Evolutionary conservation across 2,888 invertebrate genomes (phyloP), one percentile per base, ranked within the genome.

Genomic region (Helobdella robusta): DNA sequence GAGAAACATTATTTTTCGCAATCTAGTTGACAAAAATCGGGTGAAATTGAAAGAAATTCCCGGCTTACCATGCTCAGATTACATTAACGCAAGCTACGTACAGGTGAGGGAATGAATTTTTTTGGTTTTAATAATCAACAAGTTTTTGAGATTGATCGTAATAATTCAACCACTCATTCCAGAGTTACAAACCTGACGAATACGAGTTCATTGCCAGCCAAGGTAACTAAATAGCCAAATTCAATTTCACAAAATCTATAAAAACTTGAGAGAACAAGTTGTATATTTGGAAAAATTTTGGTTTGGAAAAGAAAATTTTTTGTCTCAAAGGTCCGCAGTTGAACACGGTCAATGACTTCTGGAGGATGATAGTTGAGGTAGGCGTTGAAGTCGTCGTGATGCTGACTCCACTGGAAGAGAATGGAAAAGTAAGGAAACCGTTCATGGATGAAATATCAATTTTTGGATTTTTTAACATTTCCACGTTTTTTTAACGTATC

Each of bases 281-380:
- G n/a, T n/a, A n/a, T n/a, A n/a, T n/a, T n/a, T n/a, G n/a, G n/a
- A n/a, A n/a, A n/a, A n/a, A n/a, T n/a, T n/a, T n/a, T n/a, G n/a
- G n/a, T n/a, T n/a, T n/a, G n/a, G n/a, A n/a, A n/a, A n/a, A n/a
- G n/a, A n/a, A n/a, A n/a, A n/a, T n/a, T n/a, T n/a, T n/a, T n/a
- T n/a, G n/a, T n/a, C n/a, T n/a, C n/a, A 6, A 28, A 67, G 67
- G 67, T n/a, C 68, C 68, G n/a, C 62, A 35, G 18, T 32, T 52
- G 20, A 30, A 88, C 50, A 94, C 94, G 2, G 88, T 93, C 75
- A 89, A 90, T 77, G 90, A 91, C 70, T 94, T 92, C 82, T 95
- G 94, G 94, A 85, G 91, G 58, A 94, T 95, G 94, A 88, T 94
- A 72, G 94, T 93, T 92, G 93, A 94, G 77, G 93, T 94, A 79